Base-by-base conservation (phyloP, 2,797 vertebrate genomes). In the Pristis pectinata region DNA sequence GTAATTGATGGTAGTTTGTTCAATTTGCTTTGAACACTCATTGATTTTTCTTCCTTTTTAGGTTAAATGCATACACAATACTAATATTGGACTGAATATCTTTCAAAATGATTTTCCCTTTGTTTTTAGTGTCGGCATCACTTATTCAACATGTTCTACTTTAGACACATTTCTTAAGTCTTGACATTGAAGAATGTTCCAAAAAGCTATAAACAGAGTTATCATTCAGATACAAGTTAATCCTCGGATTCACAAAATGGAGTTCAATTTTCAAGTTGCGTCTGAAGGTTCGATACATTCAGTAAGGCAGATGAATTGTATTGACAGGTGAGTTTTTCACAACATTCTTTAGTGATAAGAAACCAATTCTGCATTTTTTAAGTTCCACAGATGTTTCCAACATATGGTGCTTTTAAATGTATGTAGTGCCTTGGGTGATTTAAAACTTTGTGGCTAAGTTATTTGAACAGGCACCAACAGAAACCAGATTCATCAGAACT, bases 401-500 rank as follows among this genome's bases (percentile, higher is more conserved):
- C 92, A 74, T 30, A 19, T 56, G 70, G 27, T 27, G 70, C 30
- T 74, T 94, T 17, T 74, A 94, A 94, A 49, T 76, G 44, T 53
- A 34, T 56, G 70, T 30, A 76, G 24, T 6, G 30, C 72, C 44
- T 76, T 49, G 53, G 74, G 2, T 53, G 70, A 74, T 9, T 53
- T 94, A 41, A 72, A 93, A 76, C 44, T 94, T 74, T 30, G 4
- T 56, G 44, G 67, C 49, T 76, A 34, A n/a, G 70, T 89, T 95
- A 96, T 97, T 95, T 96, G 95, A 96, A 96, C 95, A 98, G 97
- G 97, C 97, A 98, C 97, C 97, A 96, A 97, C 96, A 97, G 94
- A 96, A 87, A 7, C 70, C 8, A 95, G 96, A 95, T 97, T 96
- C 96, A 96, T 96, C 95, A 96, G 96, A 95, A 95, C 96, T 96